Evolutionary conservation across 2,797 vertebrate species (phyloP).

Genomic region (Phalanger gymnotis): DNA sequence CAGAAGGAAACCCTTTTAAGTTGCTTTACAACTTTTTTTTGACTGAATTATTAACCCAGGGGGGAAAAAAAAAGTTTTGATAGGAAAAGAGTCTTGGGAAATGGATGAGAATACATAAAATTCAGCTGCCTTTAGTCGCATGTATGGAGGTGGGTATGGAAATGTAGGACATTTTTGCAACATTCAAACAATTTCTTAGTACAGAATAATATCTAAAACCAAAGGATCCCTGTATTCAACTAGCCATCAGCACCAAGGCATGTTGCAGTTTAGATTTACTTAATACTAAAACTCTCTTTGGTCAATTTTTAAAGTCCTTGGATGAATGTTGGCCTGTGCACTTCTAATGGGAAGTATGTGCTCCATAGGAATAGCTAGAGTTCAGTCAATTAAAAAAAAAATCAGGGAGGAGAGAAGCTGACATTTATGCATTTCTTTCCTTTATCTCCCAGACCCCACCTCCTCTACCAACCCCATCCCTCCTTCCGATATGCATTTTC

Average conservation of each 20-base stretch:
- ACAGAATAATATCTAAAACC: conserved; percentile 23
- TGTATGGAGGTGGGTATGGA: background rate
- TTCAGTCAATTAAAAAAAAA: conserved; percentile 67
- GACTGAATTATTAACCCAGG: conserved; percentile 25
- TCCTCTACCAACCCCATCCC: background rate
- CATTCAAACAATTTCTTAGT: conserved; percentile 45
- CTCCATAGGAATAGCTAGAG: conserved; percentile 49
- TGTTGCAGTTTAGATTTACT: conserved; percentile 34
- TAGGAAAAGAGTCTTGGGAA: conserved; percentile 9
- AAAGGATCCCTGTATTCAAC: conserved; percentile 1
- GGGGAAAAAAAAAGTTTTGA: conserved; percentile 20
- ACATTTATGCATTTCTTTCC: conserved; percentile 56
- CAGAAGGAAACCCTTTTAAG: conserved; percentile 40
- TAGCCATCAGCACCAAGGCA: background rate
- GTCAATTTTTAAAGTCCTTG: conserved; percentile 26
- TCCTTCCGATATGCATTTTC: background rate
- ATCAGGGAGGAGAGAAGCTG: conserved; percentile 36
- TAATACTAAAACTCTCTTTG: background rate
- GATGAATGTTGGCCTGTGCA: conserved; percentile 27
- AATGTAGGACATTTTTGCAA: background rate
- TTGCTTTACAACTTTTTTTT: conserved; percentile 20
- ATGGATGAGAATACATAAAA: background rate
- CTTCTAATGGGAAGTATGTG: background rate
- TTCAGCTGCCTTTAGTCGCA: background rate
- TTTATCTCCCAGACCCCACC: conserved; percentile 48